phyloP scores from a whole-genome alignment of 2,113 vertebrate genomes.

The Camelus bactrianus region DNA sequence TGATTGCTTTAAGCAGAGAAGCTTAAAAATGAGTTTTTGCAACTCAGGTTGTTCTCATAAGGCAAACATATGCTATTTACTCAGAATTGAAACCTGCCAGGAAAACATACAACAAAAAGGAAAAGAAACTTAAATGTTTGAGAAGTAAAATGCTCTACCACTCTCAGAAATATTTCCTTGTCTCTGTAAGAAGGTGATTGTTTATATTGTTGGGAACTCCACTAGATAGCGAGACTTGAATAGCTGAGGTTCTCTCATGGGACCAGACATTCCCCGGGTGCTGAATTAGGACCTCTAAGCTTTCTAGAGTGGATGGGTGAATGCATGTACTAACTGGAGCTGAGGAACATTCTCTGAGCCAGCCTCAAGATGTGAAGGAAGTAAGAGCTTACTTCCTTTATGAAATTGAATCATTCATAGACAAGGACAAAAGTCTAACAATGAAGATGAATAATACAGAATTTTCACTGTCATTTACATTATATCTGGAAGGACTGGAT shows the following conservation, averaged over 20 bases:
- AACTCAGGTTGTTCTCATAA: conserved; percentile 80
- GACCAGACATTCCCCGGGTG: too few relatives aligned
- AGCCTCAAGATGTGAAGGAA: background rate
- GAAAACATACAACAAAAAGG: conserved; percentile 79
- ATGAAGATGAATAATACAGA: background rate
- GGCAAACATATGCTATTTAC: conserved; percentile 82
- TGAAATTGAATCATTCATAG: background rate
- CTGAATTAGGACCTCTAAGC: too few relatives aligned
- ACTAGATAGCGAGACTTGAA: background rate
- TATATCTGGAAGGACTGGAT: background rate
- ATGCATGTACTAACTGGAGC: background rate
- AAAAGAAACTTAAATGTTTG: conserved; percentile 55
- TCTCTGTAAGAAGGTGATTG: background rate
- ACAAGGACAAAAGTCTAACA: background rate
- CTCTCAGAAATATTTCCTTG: conserved; percentile 64
- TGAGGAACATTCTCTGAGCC: background rate
- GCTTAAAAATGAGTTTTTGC: conserved; percentile 84
- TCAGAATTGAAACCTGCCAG: conserved; percentile 70
- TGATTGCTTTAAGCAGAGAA: conserved; percentile 83
- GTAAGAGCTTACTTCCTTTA: conserved; percentile 1
- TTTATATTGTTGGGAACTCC: background rate
- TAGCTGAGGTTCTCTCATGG: background rate
- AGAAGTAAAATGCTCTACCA: conserved; percentile 65
- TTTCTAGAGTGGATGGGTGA: background rate
- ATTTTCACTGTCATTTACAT: background rate